Evolutionary conservation across 1,140 invertebrate species (phyloP).

Genomic region (Artemia franciscana): DNA sequence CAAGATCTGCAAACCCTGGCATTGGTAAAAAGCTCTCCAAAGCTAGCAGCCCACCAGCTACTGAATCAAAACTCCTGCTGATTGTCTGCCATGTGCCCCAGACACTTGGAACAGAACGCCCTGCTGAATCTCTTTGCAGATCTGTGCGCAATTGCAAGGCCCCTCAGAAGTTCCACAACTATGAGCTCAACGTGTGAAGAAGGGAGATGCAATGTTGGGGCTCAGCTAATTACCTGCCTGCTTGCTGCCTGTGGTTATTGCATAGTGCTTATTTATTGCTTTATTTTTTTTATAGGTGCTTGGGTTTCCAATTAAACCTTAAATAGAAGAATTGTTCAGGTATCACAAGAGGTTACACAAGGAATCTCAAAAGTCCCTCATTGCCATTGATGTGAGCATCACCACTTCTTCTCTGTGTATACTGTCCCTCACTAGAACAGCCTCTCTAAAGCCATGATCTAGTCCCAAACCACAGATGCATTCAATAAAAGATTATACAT

Average conservation of each 20-base stretch:
- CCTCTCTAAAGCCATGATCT: no score
- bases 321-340: neutral
- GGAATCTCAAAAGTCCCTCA: no score
- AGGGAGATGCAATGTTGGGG: neutral
- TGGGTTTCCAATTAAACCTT: neutral
- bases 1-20: neutral
- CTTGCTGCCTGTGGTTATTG: neutral
- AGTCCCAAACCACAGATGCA: no score
- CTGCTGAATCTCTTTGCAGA: neutral
- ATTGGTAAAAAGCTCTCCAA: neutral
- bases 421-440: no score
- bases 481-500: no score
- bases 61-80: neutral
- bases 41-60: neutral
- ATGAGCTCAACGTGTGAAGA: neutral
- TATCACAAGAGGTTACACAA: no score
- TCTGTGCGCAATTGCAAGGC: neutral
- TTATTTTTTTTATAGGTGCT: neutral
- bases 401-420: no score
- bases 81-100: neutral
- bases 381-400: no score
- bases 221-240: neutral
- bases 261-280: neutral
- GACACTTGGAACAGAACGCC: neutral
- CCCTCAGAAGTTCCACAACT: neutral